phyloP scores from a whole-genome alignment of 2,888 invertebrate genomes.

The Stenotaenia linearis region DNA sequence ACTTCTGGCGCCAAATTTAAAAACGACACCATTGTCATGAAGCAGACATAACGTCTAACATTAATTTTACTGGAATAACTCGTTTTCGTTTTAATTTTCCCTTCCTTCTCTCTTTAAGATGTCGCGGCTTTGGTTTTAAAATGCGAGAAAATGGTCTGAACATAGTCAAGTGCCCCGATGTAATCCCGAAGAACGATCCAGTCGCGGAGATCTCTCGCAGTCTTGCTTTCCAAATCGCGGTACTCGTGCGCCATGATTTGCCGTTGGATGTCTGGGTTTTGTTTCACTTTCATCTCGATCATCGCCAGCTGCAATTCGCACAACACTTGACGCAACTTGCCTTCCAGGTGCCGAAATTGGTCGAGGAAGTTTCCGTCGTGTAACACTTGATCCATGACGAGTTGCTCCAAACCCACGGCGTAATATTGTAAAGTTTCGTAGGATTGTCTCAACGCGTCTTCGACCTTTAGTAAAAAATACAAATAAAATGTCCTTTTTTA shows the following conservation, averaged over 20 bases:
- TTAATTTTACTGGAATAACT: conserved; percentile 3
- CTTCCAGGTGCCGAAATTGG: conserved; percentile 57
- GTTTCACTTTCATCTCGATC: conserved; percentile 52
- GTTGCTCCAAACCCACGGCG: conserved; percentile 63
- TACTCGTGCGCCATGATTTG: conserved; percentile 46
- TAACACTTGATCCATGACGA: conserved; percentile 57
- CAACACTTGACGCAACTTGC: conserved; percentile 57
- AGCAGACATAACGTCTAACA: not conserved
- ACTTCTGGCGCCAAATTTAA: not conserved
- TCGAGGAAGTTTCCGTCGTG: conserved; percentile 49
- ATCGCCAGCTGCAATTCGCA: conserved; percentile 63
- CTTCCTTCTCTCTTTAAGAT: not conserved
- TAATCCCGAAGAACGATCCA: conserved; percentile 61
- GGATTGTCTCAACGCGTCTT: conserved; percentile 52
- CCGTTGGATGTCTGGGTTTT: conserved; percentile 46
- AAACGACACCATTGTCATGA: not conserved
- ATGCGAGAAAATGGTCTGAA: conserved; percentile 50
- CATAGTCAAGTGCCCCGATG: conserved; percentile 57
- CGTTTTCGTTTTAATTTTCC: not conserved
- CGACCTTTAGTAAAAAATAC: conserved; percentile 17
- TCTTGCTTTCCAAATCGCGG: conserved; percentile 45
- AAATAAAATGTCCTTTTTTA: not conserved
- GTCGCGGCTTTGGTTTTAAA: conserved; percentile 10
- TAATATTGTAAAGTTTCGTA: conserved; percentile 65
- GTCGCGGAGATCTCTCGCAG: conserved; percentile 54